phyloP scores from a whole-genome alignment of 2,113 vertebrate species.

The Cryptomyrus ogoouensis region DNA sequence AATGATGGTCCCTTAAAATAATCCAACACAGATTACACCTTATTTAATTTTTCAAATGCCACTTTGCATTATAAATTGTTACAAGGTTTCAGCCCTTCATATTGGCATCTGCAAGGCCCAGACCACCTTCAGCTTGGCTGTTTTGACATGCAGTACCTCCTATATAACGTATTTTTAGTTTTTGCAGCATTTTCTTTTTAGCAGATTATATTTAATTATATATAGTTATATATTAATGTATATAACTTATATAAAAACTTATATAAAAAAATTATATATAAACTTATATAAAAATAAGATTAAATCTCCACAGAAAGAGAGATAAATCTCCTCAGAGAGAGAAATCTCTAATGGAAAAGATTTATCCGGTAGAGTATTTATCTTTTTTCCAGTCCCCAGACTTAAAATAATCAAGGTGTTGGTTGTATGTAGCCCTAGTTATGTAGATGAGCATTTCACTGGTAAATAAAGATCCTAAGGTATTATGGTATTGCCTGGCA shows the following conservation, averaged over 20 bases:
- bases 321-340: neutral
- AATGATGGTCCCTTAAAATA: neutral
- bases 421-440: neutral
- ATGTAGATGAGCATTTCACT: neutral
- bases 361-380: neutral
- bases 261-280: no score
- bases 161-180: neutral
- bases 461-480: neutral
- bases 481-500: neutral
- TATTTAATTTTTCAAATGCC: neutral
- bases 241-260: no score
- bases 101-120: neutral
- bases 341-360: neutral
- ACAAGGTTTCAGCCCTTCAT: neutral
- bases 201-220: neutral
- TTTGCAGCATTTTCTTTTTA: neutral
- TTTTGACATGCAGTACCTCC: neutral
- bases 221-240: no score
- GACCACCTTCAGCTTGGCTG: neutral
- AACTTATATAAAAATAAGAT: no score
- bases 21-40: neutral
- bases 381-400: neutral
- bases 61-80: neutral
- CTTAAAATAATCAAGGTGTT: neutral
- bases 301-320: neutral